Percentiles rank a stretch among this genome's conserved stretches.
Conservation (phyloP, 2,888 invertebrate genomes). For the Helobdella robusta region DNA sequence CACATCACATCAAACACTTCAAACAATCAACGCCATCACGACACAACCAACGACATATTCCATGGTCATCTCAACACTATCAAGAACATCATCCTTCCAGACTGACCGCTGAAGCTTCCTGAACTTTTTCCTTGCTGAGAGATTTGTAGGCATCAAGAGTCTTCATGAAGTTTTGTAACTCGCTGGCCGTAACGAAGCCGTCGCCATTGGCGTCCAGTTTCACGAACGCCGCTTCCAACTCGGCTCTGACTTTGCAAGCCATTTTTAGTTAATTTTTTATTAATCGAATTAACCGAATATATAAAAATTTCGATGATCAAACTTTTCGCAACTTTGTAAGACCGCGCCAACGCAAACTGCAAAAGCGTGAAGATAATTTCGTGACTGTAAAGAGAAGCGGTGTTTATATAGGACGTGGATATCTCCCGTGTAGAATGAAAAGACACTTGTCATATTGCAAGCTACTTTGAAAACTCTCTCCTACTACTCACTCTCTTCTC, state of each 20-base stretch:
- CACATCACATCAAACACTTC: background rate
- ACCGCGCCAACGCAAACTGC: too few relatives aligned
- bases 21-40: background rate
- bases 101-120: constrained; percentile 18
- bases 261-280: too few relatives aligned
- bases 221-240: constrained; percentile 21
- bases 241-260: constrained; percentile 16
- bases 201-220: constrained; percentile 21
- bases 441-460: too few relatives aligned
- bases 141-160: constrained; percentile 23
- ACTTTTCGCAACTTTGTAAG: too few relatives aligned
- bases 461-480: too few relatives aligned
- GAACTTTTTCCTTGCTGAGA: constrained; percentile 15
- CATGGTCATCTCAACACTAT: background rate
- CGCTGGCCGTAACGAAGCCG: constrained; percentile 16
- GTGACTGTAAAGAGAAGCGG: too few relatives aligned
- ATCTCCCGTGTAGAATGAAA: too few relatives aligned
- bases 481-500: too few relatives aligned
- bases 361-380: too few relatives aligned
- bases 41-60: background rate
- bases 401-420: too few relatives aligned
- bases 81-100: background rate
- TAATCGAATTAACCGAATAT: too few relatives aligned
- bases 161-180: constrained; percentile 21
- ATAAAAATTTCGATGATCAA: too few relatives aligned